Base-by-base conservation (phyloP, 2,888 invertebrate genomes). In the Scaptomyza polygonia region DNA sequence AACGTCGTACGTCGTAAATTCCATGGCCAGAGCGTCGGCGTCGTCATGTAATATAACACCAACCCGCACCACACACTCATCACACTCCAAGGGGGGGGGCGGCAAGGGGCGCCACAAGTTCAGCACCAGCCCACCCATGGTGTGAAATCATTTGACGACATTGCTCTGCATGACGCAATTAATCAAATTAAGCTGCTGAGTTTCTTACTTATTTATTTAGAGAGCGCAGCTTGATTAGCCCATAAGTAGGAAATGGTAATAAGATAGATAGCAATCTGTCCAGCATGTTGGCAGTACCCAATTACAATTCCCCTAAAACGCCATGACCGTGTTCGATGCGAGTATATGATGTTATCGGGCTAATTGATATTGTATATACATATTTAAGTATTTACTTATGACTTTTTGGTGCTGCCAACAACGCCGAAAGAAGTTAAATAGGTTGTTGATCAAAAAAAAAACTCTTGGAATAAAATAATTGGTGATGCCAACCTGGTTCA, bases 1-100 rank as follows among this genome's bases (percentile, higher is more conserved):
- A n/a, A n/a, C n/a, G n/a, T n/a, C 86, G 85, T 76, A 84, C 76
- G 79, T 79, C 79, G 83, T 86, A 84, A 84, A 87, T 79, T 85
- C 58, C 55, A 65, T 72, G 62, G 63, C 43, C 58, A 52, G 18
- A 9, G 32, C 9, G n/a, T n/a, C 3, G 61, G 45, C 70, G 51
- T 75, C 70, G 77, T 69, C 74, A 68, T 86, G 82, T 83, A 77
- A 82, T 79, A 79, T 77, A 79, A 80, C 79, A 86, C 83, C 67
- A 16, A 0, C 14, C 71, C 63, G 61, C 32, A 18, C 9, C 63
- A 61, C 70, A 58, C 80, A 86, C 82, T 82, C 83, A 86, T 82
- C 82, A 77, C 82, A 75, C 85, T 75, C 78, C 66, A 47, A n/a
- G n/a, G 67, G 63, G 78, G 69, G n/a, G 48, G 12, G 47, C 30